Base-by-base conservation (phyloP, 2,888 invertebrate species). In the Synergus umbraculus region DNA sequence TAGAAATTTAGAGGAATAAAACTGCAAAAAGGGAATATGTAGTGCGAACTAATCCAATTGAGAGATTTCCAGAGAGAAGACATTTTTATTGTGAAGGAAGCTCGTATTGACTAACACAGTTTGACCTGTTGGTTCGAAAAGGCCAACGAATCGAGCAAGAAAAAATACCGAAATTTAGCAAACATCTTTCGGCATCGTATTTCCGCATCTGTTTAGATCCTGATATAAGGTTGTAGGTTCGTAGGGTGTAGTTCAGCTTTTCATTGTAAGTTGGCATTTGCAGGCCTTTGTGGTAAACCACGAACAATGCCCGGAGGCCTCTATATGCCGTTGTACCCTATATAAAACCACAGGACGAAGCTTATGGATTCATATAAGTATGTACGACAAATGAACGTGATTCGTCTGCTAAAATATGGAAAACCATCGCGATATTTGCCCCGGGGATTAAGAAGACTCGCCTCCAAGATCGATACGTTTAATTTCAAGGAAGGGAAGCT, bases 241-340 rank as follows among this genome's bases (percentile, higher is more conserved):
- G 63, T 81, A 76, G 87, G 83, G 86, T 85, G 83, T 85, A 78
- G 69, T 78, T 73, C 78, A 85, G 90, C 89, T 90, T 89, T 90
- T 89, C 90, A 90, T 88, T 87, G 88, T 86, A 86, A 88, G 82
- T 86, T 86, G 90, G 90, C 90, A 91, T 90, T 91, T 90, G 88
- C 90, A 91, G 90, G 90, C 90, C 87, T 91, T 91, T 91, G 91
- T 91, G 90, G 90, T 88, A 88, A 91, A 90, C 90, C 90, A 86
- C 88, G 89, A 87, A 91, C 91, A 91, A 91, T 86, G 83, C 78
- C 69, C 69, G 69, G 37, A 73, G 69, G 69, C 69, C 49, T 54
- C 69, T 37, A 73, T 73, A 54, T 73, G 54, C 67, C 44, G 22
- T 22, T 22, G 22, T 73, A 49, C 69, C 49, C 67, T 46, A 67